A percentile compares a stretch with the other conserved stretches of the same genome.
Conservation (phyloP, 2,113 vertebrate species). For the Callochromis pleurospilus region DNA sequence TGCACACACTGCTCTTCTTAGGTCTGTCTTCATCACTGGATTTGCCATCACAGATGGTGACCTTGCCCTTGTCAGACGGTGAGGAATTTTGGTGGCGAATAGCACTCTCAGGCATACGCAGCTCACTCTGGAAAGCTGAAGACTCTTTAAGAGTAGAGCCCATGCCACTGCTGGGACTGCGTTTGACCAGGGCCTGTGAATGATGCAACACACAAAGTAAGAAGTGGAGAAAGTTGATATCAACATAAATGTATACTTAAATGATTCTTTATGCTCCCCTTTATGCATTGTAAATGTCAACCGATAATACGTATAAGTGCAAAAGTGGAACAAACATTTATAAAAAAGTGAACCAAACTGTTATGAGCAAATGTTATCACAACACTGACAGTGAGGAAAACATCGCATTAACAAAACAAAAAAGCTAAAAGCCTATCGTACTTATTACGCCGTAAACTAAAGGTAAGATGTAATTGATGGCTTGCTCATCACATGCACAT, state of each 20-base stretch:
- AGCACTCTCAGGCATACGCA: conserved; percentile 87
- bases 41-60: conserved; percentile 91
- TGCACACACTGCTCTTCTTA: conserved; percentile 93
- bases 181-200: conserved; percentile 88
- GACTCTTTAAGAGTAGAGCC: conserved; percentile 96
- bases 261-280: not conserved
- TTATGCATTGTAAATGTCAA: not conserved
- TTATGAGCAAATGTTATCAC: not conserved
- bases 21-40: conserved; percentile 88
- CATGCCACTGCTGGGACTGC: conserved; percentile 94
- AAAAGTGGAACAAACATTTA: not conserved
- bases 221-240: not conserved
- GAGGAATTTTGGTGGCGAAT: conserved; percentile 86
- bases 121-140: conserved; percentile 89
- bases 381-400: not conserved
- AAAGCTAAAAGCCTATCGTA: not conserved
- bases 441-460: not conserved
- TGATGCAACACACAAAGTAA: not conserved
- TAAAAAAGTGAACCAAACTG: not conserved
- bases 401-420: not conserved
- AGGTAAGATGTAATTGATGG: conserved; percentile 38
- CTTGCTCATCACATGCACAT: conserved; percentile 45
- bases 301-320: not conserved
- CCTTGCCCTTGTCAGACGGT: conserved; percentile 89
- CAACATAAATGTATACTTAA: not conserved